These are phyloP conservation scores for Lanius collurio DNA, from an alignment of 2,113 vertebrate genomes.

Conservation along the genomic window DNA sequence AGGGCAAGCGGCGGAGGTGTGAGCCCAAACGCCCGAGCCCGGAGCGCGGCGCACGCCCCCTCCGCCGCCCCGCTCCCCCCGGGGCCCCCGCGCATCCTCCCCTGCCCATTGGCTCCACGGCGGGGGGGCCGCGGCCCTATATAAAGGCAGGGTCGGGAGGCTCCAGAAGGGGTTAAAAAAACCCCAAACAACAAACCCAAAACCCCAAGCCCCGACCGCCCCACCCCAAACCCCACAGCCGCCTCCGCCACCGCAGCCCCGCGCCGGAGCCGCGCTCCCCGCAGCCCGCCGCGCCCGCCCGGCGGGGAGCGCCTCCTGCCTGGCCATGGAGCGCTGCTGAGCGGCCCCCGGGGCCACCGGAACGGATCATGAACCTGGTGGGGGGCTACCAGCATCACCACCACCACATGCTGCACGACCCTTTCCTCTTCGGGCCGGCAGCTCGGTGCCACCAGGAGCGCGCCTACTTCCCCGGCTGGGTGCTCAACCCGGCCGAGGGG, in stretches of 20 bases:
- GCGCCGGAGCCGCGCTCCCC: neutral
- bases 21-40: neutral
- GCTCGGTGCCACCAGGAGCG: constrained; percentile 86
- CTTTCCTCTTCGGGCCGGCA: constrained; percentile 85
- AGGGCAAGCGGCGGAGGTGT: neutral
- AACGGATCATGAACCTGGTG: constrained; percentile 88
- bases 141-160: constrained; percentile 77
- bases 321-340: constrained; percentile 47
- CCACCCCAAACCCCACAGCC: neutral
- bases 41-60: constrained; percentile 21
- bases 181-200: neutral
- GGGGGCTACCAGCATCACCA: constrained; percentile 85
- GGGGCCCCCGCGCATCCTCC: constrained; percentile 44
- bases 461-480: constrained; percentile 89
- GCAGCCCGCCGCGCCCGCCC: neutral
- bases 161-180: constrained; percentile 73
- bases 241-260: neutral
- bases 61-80: constrained; percentile 52
- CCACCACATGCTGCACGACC: constrained; percentile 85
- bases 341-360: constrained; percentile 39
- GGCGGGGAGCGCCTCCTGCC: constrained; percentile 13
- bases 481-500: constrained; percentile 83
- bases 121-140: constrained; percentile 57
- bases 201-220: neutral
- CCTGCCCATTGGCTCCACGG: constrained; percentile 77